Evolutionary conservation across 1,140 invertebrate species (phyloP).

Genomic region (Drosophila virilis): DNA sequence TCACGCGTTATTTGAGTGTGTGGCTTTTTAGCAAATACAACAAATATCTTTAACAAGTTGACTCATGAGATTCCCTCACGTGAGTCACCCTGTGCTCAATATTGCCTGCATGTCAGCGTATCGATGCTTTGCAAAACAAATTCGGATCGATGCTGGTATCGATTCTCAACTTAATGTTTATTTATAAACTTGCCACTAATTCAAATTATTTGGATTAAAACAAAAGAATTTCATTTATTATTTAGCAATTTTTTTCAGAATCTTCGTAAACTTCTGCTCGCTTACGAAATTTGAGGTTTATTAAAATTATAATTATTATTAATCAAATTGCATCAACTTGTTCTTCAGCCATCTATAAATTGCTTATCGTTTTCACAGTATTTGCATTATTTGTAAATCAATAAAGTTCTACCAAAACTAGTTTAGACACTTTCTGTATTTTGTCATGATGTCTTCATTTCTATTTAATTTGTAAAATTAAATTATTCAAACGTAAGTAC

Average conservation of each 20-base stretch:
- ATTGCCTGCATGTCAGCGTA: constrained; percentile 1
- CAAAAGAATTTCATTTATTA: neutral
- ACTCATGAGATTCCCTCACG: constrained; percentile 24
- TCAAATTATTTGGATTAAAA: neutral
- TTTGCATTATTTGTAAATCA: neutral
- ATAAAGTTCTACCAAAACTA: neutral
- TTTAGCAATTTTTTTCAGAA: neutral
- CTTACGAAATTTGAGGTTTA: neutral
- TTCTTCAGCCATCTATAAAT: too few species aligned
- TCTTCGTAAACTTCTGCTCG: neutral
- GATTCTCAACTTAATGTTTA: neutral
- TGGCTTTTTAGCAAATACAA: constrained; percentile 40
- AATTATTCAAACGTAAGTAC: constrained; percentile 65
- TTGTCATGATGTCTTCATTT: constrained; percentile 58
- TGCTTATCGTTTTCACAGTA: too few species aligned
- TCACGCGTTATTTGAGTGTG: constrained; percentile 22
- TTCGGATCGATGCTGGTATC: neutral
- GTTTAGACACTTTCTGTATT: constrained; percentile 11
- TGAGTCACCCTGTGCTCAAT: constrained; percentile 25
- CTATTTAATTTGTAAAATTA: constrained; percentile 58
- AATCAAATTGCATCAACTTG: neutral
- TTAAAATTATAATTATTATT: neutral
- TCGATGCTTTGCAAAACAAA: constrained; percentile 14
- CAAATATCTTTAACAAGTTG: constrained; percentile 39
- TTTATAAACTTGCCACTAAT: neutral